Percentiles rank a stretch among this genome's conserved stretches.
Conservation (phyloP, 2,797 vertebrate genomes). For the Pseudotriccus pelzelni region DNA sequence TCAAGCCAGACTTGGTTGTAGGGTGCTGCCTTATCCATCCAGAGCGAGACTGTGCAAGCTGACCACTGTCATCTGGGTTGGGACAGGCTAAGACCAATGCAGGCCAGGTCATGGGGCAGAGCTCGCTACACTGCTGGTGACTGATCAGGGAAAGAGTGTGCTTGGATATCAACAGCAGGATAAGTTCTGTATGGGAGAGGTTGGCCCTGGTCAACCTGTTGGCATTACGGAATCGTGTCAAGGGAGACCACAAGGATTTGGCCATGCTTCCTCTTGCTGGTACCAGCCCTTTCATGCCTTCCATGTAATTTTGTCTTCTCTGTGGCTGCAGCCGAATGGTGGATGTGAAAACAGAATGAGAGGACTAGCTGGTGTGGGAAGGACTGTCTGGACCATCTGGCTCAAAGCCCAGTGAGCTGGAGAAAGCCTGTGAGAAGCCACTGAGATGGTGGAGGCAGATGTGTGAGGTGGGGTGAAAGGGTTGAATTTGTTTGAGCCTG, state of each 20-base stretch:
- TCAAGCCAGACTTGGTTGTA: neutral
- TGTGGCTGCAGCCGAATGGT: neutral
- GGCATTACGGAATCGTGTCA: neutral
- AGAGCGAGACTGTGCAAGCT: neutral
- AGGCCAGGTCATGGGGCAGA: neutral
- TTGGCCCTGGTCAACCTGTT: neutral
- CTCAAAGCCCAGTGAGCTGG: neutral
- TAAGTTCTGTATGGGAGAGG: neutral
- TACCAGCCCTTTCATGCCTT: neutral
- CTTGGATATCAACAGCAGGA: neutral
- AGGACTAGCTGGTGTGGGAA: accelerated
- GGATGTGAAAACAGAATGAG: neutral
- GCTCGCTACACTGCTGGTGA: neutral
- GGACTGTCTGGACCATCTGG: no score
- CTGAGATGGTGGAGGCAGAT: neutral
- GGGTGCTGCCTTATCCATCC: neutral
- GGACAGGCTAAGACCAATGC: neutral
- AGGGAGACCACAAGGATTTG: neutral
- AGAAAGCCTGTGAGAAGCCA: neutral
- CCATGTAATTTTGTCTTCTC: neutral
- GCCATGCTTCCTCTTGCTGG: neutral
- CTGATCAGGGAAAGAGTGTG: neutral
- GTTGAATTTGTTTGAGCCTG: neutral
- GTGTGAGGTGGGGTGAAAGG: neutral
- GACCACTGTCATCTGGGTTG: neutral